Conservation (phyloP, 2,113 vertebrate genomes). For the Megaceryle maxima region DNA sequence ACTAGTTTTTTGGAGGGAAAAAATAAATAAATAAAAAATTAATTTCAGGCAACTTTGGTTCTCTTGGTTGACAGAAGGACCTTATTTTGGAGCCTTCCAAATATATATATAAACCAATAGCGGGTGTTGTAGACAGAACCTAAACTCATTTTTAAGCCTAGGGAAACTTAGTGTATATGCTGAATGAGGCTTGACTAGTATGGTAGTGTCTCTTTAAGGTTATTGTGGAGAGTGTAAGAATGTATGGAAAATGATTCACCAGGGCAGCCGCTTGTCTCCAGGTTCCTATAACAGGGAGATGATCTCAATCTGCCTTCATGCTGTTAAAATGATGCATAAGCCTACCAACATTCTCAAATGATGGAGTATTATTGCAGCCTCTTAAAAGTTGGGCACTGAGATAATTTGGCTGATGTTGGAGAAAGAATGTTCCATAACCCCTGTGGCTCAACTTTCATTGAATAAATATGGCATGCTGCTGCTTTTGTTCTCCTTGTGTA, state of each 20-base stretch:
- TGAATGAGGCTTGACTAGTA: not conserved
- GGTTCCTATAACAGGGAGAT: constrained; percentile 79
- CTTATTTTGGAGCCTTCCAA: not conserved
- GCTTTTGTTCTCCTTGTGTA: constrained; percentile 73
- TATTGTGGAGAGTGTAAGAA: constrained; percentile 49
- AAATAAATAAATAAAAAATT: too few species aligned
- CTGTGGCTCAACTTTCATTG: constrained; percentile 77
- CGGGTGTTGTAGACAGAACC: not conserved
- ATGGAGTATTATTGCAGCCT: constrained; percentile 81
- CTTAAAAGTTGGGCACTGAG: constrained; percentile 82
- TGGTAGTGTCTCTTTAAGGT: constrained; percentile 68
- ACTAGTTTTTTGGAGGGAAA: not conserved
- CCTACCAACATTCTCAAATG: constrained; percentile 76
- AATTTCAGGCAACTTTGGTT: not conserved
- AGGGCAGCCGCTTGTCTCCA: constrained; percentile 74
- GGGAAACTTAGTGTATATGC: not conserved
- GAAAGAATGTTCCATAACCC: constrained; percentile 76
- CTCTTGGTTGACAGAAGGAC: not conserved
- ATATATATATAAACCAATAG: not conserved
- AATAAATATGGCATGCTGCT: constrained; percentile 78
- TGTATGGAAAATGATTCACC: constrained; percentile 74
- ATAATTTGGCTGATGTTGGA: constrained; percentile 82
- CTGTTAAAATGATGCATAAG: constrained; percentile 84
- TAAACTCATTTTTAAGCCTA: not conserved
- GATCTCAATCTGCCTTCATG: constrained; percentile 81